These are phyloP conservation scores for Mythimna albipuncta DNA, from an alignment of 2,888 invertebrate species.

Conservation along the genomic window DNA sequence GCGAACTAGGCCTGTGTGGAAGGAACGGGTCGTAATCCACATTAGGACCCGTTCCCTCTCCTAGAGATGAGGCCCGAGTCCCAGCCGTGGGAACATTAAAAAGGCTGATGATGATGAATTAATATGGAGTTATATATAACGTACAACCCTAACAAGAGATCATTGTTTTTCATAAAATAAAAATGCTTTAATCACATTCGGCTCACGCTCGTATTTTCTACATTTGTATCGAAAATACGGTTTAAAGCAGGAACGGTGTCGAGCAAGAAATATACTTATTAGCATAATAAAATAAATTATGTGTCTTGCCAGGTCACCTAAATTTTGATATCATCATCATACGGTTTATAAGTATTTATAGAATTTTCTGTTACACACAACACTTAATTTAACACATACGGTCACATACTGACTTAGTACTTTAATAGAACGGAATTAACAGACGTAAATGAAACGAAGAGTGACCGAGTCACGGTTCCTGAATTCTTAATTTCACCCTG, in stretches of 20 bases:
- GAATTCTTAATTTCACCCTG: constrained; percentile 33
- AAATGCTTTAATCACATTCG: neutral
- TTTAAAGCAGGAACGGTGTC: neutral
- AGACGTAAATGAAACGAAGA: constrained; percentile 1
- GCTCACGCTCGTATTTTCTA: neutral
- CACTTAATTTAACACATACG: too few relatives aligned
- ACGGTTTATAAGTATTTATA: neutral
- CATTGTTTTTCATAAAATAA: too few relatives aligned
- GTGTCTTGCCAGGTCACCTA: neutral
- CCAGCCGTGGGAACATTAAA: too few relatives aligned
- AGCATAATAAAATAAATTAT: too few relatives aligned
- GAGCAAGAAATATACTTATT: neutral
- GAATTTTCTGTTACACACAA: neutral
- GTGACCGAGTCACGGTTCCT: constrained; percentile 3
- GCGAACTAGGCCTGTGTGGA: too few relatives aligned
- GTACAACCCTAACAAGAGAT: neutral
- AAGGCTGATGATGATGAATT: too few relatives aligned
- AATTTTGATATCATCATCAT: neutral
- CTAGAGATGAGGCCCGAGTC: too few relatives aligned
- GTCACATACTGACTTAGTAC: neutral
- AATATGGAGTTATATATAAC: too few relatives aligned
- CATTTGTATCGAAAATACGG: neutral
- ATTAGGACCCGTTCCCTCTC: too few relatives aligned
- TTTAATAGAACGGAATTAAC: neutral
- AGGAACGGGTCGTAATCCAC: too few relatives aligned